A percentile compares a stretch with the other conserved stretches of the same genome.
Evolutionary conservation across 2,113 vertebrate genomes (phyloP).

Genomic region (Megaceryle torquata): DNA sequence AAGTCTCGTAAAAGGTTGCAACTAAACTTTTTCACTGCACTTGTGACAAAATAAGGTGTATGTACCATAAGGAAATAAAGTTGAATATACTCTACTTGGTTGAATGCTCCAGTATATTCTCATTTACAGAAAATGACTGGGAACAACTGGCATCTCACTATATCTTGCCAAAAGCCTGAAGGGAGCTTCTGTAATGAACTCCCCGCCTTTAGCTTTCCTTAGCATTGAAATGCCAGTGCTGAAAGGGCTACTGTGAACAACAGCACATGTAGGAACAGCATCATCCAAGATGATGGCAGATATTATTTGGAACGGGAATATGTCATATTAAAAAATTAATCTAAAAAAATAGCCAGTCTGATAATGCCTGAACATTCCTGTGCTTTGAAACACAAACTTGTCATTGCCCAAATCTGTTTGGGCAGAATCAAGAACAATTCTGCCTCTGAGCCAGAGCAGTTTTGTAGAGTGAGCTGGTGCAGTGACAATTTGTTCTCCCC

Average conservation of each 20-base stretch:
- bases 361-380: neutral
- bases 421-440: neutral
- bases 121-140: neutral
- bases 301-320: neutral
- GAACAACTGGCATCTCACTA: conserved; percentile 4
- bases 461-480: neutral
- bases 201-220: neutral
- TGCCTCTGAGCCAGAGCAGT: neutral
- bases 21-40: neutral
- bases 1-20: neutral
- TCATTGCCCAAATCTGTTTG: neutral
- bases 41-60: neutral
- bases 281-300: neutral
- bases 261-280: neutral
- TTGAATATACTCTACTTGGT: neutral
- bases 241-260: neutral
- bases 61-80: neutral
- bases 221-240: neutral
- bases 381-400: neutral
- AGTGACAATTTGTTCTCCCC: neutral
- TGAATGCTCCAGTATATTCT: neutral
- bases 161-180: conserved; percentile 35
- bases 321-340: neutral
- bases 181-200: neutral
- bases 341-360: neutral